These are phyloP conservation scores for Drosophila burlai DNA, from an alignment of 1,140 invertebrate genomes.

Conservation along the genomic window DNA sequence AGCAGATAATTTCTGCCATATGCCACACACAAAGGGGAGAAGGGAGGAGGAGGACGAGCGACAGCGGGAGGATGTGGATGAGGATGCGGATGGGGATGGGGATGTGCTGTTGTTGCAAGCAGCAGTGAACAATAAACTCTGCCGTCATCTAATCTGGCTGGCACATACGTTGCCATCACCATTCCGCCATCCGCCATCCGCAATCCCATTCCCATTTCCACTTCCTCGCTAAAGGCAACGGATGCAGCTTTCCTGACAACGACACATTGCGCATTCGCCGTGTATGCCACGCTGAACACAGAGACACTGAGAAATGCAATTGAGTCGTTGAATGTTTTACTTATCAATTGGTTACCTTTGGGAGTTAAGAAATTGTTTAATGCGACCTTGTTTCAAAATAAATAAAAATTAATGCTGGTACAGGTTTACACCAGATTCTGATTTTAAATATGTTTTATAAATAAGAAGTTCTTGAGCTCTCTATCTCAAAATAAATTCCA, in stretches of 20 bases:
- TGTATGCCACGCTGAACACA: conserved; percentile 36
- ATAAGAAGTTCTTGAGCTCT: too few relatives aligned
- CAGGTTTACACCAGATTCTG: too few relatives aligned
- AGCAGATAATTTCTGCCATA: conserved; percentile 37
- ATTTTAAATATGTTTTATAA: too few relatives aligned
- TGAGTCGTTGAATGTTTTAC: not conserved
- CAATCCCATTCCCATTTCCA: conserved; percentile 1
- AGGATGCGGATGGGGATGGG: not conserved
- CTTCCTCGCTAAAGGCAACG: conserved; percentile 26
- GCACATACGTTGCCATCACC: conserved; percentile 31
- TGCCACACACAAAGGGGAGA: conserved; percentile 1
- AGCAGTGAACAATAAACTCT: conserved; percentile 49
- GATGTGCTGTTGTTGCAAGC: conserved; percentile 38
- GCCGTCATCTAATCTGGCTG: conserved; percentile 68
- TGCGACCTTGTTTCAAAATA: not conserved
- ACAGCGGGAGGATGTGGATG: not conserved
- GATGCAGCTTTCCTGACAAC: conserved; percentile 46
- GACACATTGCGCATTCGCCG: conserved; percentile 74
- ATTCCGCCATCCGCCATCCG: not conserved
- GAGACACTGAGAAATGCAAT: conserved; percentile 6
- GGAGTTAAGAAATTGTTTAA: not conserved
- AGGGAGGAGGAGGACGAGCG: not conserved
- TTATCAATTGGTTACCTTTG: conserved; percentile 1
- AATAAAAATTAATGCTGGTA: not conserved
- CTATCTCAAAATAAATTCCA: not conserved